Conservation (phyloP, 1,140 invertebrate species). For the Micrasema longulum region DNA sequence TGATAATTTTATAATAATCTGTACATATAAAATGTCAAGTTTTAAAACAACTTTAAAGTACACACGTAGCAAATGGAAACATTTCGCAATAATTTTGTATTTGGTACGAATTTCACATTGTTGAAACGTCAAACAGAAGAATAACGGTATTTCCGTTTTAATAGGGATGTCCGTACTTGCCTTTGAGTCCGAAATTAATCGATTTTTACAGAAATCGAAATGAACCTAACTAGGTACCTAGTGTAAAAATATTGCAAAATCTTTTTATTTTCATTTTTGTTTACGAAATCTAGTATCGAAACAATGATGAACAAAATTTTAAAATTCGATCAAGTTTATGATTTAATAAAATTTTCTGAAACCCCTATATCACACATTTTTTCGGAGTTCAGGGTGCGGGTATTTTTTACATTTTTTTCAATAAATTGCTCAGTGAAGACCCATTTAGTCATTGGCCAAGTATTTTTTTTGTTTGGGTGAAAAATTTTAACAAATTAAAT, state of each 20-base stretch:
- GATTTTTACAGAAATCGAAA: not conserved
- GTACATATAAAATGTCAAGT: not conserved
- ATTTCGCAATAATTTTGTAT: conserved; percentile 19
- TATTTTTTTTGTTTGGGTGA: no score
- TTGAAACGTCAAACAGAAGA: conserved; percentile 22
- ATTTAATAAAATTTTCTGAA: no score
- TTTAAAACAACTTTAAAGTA: conserved; percentile 1
- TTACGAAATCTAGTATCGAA: no score
- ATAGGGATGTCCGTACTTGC: not conserved
- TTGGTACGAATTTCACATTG: conserved; percentile 25
- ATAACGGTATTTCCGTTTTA: conserved; percentile 28
- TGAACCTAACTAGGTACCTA: not conserved
- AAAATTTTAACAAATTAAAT: no score
- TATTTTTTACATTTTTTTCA: no score
- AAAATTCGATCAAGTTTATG: no score
- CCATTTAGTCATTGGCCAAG: no score
- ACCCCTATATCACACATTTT: no score
- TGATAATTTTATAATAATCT: not conserved
- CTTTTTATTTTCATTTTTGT: not conserved
- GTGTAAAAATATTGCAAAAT: not conserved
- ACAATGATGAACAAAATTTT: no score
- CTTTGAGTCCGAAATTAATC: not conserved
- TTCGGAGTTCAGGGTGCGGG: no score
- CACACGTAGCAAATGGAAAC: conserved; percentile 15
- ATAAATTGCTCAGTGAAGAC: no score